These are phyloP conservation scores for Drosophila subpulchrella DNA, from an alignment of 1,140 invertebrate species.

Conservation along the genomic window DNA sequence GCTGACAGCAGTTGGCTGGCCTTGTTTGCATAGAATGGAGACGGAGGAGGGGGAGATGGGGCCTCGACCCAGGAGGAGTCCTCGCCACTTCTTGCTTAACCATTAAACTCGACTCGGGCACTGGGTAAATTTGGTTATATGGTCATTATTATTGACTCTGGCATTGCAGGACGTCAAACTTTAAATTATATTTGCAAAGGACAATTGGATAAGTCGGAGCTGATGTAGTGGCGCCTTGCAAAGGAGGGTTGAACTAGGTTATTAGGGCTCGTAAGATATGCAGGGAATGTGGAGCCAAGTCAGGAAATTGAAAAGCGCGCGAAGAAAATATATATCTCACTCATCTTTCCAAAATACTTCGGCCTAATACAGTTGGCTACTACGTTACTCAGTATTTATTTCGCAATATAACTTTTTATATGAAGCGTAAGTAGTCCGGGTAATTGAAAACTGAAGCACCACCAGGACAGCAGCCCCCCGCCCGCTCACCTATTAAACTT, in stretches of 20 bases:
- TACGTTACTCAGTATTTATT: constrained; percentile 15
- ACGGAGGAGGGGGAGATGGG: constrained; percentile 25
- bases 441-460: constrained; percentile 53
- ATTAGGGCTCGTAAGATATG: constrained; percentile 13
- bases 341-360: background rate
- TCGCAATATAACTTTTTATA: constrained; percentile 30
- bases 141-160: constrained; percentile 80
- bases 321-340: background rate
- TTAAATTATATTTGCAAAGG: constrained; percentile 78
- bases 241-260: constrained; percentile 6
- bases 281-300: background rate
- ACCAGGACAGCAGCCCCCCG: constrained; percentile 3
- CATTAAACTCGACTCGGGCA: constrained; percentile 48
- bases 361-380: constrained; percentile 2
- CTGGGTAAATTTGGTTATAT: constrained; percentile 76
- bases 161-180: constrained; percentile 64
- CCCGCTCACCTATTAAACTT: constrained; percentile 18
- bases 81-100: constrained; percentile 8
- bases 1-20: constrained; percentile 61
- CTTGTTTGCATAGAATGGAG: constrained; percentile 48
- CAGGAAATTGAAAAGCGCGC: constrained; percentile 26
- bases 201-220: constrained; percentile 71
- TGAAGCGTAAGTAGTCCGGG: constrained; percentile 20
- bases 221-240: constrained; percentile 10
- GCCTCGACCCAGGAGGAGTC: constrained; percentile 5